Base-by-base conservation (phyloP, 2,113 vertebrate genomes). In the Ovibos moschatus region DNA sequence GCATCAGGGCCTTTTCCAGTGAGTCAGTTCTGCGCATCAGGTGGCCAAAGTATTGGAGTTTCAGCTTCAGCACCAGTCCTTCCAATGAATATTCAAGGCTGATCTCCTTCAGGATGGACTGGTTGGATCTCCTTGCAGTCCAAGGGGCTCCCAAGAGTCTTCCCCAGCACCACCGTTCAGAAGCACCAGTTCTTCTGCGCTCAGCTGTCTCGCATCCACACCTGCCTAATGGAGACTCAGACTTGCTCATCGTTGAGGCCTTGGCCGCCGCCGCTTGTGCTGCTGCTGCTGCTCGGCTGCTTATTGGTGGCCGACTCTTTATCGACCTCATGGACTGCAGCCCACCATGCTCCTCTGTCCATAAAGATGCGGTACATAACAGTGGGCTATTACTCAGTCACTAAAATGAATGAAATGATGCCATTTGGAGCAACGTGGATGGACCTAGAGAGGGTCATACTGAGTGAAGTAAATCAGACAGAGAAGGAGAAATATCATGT, bases 161-260 rank as follows among this genome's bases (percentile, higher is more conserved):
- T 71, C n/a, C 23, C 64, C n/a, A 36, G 0, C n/a, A 71, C n/a
- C n/a, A 12, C 67, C 2, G n/a, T 71, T 71, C 19, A 36, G 2
- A 71, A 23, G 19, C 67, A 23, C 36, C 9, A 0, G 2, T 23
- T 71, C 9, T 12, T 36, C 0, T 17, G 64, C 1, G 0, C 33
- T 67, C 64, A 67, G 64, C 64, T 21, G 5, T 4, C n/a, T 71
- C 67, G 23, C n/a, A 23, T 71, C n/a, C 67, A 36, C 5, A 12
- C 67, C 2, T 71, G n/a, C 11, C 64, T 36, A 6, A 6, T 0
- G 4, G 10, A 36, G 64, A 0, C 64, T 36, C 5, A n/a, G 67
- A 23, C 19, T 21, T 36, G n/a, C 67, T 71, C n/a, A 0, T 6
- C 67, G 23, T 2, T 23, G 67, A 7, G 19, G 11, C 67, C 19